A percentile compares a stretch with the other conserved stretches of the same genome.
These are phyloP conservation scores for Conops quadrifasciatus DNA, from an alignment of 2,888 invertebrate species.

Conservation along the genomic window DNA sequence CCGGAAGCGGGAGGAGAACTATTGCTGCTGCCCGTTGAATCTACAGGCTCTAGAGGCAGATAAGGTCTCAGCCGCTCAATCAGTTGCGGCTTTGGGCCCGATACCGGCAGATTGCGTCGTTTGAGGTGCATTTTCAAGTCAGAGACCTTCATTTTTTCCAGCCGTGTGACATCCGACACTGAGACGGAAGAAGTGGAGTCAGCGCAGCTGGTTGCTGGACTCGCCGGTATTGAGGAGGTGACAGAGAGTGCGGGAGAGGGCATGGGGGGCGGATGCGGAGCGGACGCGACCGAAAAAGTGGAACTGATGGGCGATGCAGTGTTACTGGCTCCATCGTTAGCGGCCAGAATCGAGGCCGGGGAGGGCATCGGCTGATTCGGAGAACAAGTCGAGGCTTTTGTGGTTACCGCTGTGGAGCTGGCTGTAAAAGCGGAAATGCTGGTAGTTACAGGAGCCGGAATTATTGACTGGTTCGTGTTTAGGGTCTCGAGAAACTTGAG, in stretches of 20 bases:
- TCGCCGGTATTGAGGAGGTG: conserved; percentile 64
- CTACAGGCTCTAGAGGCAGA: conserved; percentile 65
- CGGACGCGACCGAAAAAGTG: conserved; percentile 54
- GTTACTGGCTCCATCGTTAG: conserved; percentile 38
- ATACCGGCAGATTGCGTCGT: conserved; percentile 91
- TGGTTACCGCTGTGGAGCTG: conserved; percentile 47
- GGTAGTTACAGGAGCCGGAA: conserved; percentile 67
- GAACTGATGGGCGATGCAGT: conserved; percentile 46
- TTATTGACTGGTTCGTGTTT: conserved; percentile 82
- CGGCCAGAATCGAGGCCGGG: conserved; percentile 50
- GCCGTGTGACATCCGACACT: conserved; percentile 68
- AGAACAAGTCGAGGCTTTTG: conserved; percentile 17
- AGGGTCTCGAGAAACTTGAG: conserved; percentile 85
- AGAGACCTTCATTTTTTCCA: conserved; percentile 96
- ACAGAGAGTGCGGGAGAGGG: conserved; percentile 69
- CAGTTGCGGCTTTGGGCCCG: conserved; percentile 94
- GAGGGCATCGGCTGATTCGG: conserved; percentile 36
- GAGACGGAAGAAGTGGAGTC: conserved; percentile 56
- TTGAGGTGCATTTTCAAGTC: conserved; percentile 95
- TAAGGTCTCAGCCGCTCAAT: conserved; percentile 89
- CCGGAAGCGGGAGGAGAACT: conserved; percentile 47
- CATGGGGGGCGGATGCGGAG: conserved; percentile 63
- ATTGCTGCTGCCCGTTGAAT: conserved; percentile 57
- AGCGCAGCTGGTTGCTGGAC: conserved; percentile 61
- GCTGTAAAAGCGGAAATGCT: conserved; percentile 31